Evolutionary conservation across 1,140 invertebrate species (phyloP).

Genomic region (Potamilus streckersoni): DNA sequence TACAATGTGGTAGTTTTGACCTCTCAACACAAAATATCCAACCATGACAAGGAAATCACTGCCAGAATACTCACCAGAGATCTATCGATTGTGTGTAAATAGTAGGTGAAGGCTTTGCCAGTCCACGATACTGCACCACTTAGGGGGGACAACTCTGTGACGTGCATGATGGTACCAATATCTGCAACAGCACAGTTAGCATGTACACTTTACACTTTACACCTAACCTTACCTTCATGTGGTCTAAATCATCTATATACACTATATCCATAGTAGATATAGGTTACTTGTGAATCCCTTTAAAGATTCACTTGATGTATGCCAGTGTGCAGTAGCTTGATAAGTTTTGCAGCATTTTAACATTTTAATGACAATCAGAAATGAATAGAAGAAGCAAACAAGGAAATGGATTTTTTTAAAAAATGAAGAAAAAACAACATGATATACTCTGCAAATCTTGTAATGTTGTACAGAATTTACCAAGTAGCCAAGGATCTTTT

Average conservation of each 20-base stretch:
- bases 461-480: no score
- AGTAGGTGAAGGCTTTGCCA: constrained; percentile 97
- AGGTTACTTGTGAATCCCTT: neutral
- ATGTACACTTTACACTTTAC: neutral
- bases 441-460: no score
- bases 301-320: constrained; percentile 4
- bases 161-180: constrained; percentile 99
- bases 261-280: neutral
- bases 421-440: no score
- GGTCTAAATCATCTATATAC: neutral
- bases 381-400: no score
- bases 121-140: constrained; percentile 98
- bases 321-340: neutral
- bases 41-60: no score
- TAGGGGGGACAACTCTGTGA: constrained; percentile 93
- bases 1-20: no score
- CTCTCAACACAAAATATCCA: no score
- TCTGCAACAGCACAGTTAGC: constrained; percentile 72
- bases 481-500: no score
- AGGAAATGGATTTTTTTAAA: no score
- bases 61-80: constrained; percentile 58
- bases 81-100: constrained; percentile 92
- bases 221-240: neutral
- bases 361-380: neutral
- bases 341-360: neutral